Evolutionary conservation across 2,797 vertebrate genomes (phyloP).

Genomic region (Sebastolobus altivelis): DNA sequence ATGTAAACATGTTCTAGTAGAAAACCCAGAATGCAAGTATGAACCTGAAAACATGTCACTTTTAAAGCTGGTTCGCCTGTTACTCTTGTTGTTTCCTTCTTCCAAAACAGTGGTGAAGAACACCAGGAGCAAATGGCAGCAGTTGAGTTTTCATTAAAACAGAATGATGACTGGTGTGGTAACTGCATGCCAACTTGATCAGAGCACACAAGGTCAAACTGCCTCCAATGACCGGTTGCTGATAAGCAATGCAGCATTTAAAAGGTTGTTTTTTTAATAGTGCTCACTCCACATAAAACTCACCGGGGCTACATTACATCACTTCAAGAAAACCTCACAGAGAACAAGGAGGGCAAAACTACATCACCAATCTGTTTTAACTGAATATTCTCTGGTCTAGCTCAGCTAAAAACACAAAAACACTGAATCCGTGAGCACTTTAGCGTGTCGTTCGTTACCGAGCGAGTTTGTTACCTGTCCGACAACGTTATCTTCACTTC

Average conservation of each 20-base stretch:
- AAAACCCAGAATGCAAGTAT: no score
- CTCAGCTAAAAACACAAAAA: not conserved
- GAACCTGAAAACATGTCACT: not conserved
- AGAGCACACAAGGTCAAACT: not conserved
- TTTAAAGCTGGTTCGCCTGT: not conserved
- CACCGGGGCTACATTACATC: not conserved
- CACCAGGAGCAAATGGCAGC: not conserved
- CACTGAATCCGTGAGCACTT: not conserved
- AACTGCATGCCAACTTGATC: not conserved
- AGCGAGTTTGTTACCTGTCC: not conserved
- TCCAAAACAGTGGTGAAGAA: not conserved
- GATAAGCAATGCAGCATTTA: not conserved
- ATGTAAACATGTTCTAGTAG: no score
- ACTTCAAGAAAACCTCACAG: not conserved
- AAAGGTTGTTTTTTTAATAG: not conserved
- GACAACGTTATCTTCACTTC: not conserved
- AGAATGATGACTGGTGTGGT: not conserved
- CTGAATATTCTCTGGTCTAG: not conserved
- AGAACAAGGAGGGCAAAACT: not conserved
- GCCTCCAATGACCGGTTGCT: not conserved
- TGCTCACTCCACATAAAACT: not conserved
- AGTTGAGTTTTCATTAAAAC: not conserved
- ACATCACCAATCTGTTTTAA: not conserved
- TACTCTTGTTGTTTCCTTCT: not conserved
- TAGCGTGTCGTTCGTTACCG: not conserved